Conservation (phyloP, 2,888 invertebrate species). For the Agelastica alni region DNA sequence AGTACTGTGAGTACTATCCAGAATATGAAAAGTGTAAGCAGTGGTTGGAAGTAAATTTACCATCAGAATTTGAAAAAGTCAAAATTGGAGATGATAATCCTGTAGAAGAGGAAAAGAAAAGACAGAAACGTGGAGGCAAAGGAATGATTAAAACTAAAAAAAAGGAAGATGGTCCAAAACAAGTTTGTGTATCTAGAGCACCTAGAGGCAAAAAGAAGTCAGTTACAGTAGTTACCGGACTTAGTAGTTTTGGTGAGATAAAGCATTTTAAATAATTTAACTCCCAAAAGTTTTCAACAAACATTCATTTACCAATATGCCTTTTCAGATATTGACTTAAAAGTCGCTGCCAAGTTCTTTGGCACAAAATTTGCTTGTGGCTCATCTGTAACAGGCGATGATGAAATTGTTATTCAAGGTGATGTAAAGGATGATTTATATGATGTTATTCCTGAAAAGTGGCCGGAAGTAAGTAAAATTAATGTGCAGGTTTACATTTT, state of each 20-base stretch:
- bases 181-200: conserved; percentile 83
- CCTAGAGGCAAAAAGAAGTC: conserved; percentile 98
- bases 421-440: conserved; percentile 98
- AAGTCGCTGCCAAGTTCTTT: conserved; percentile 97
- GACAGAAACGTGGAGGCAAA: conserved; percentile 96
- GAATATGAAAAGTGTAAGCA: conserved; percentile 96
- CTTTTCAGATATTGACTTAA: conserved; percentile 88
- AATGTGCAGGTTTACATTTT: no score
- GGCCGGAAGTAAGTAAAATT: conserved; percentile 76
- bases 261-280: background rate
- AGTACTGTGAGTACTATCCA: conserved; percentile 98
- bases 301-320: background rate
- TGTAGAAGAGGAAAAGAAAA: conserved; percentile 90
- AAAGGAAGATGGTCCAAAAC: conserved; percentile 86
- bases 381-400: conserved; percentile 97
- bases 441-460: conserved; percentile 97
- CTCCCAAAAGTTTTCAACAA: background rate
- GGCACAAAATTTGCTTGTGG: conserved; percentile 98
- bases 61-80: conserved; percentile 89
- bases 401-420: conserved; percentile 99
- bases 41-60: conserved; percentile 94
- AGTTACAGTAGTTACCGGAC: conserved; percentile 94
- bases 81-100: conserved; percentile 71
- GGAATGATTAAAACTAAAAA: conserved; percentile 95
- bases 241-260: conserved; percentile 85